Conservation (phyloP, 1,140 invertebrate genomes). For the Euschistus heros region DNA sequence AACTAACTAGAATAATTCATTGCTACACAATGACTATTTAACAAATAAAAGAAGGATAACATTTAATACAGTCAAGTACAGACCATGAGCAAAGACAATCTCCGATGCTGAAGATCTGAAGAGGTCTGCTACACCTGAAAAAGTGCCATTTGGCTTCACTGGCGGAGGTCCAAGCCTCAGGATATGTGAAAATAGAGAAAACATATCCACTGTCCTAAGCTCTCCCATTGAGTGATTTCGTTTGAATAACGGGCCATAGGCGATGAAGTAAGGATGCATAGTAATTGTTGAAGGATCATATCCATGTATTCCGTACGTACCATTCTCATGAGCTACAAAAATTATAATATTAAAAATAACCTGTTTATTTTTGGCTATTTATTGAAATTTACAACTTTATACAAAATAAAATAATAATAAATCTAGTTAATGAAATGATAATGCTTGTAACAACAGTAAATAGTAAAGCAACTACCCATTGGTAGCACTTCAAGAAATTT, state of each 20-base stretch:
- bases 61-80: too few relatives aligned
- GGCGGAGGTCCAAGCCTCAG: background rate
- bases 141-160: constrained; percentile 9
- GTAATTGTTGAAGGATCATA: background rate
- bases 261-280: constrained; percentile 14
- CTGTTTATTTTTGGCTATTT: background rate
- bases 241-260: constrained; percentile 5
- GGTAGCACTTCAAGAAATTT: background rate
- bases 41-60: too few relatives aligned
- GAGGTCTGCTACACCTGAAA: background rate
- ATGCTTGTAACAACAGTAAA: background rate
- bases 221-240: background rate
- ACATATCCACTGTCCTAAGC: constrained; percentile 5
- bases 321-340: background rate
- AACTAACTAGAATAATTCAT: too few relatives aligned
- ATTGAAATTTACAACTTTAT: background rate
- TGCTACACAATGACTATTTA: too few relatives aligned
- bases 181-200: constrained; percentile 4
- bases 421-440: background rate
- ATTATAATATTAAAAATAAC: background rate
- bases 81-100: too few relatives aligned
- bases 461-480: too few relatives aligned
- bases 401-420: background rate
- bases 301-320: constrained; percentile 4
- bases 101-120: background rate